phyloP scores from a whole-genome alignment of 1,140 invertebrate genomes.

The Hycleus phaleratus region DNA sequence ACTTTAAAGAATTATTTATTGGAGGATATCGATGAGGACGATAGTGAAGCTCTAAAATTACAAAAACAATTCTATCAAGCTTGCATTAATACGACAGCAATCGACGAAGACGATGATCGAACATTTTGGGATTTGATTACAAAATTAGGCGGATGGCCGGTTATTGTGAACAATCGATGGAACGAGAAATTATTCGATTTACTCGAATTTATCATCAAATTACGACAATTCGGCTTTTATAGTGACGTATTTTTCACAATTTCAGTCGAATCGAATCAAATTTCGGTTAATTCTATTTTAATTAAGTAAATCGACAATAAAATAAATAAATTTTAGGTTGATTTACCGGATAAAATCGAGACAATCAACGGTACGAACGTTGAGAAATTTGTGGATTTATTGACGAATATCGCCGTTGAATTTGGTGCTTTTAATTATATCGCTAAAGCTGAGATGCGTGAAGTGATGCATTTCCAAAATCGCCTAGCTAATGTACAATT shows the following conservation, averaged over 20 bases:
- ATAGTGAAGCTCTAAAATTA: background rate
- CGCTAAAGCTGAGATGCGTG: slow-evolving; percentile 2
- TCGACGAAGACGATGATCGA: slow-evolving; percentile 1
- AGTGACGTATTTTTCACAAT: slow-evolving; percentile 6
- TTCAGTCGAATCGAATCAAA: background rate
- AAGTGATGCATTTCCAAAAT: slow-evolving; percentile 4
- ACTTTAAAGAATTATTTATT: slow-evolving; percentile 1
- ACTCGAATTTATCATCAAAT: slow-evolving; percentile 1
- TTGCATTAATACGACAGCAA: slow-evolving; percentile 2
- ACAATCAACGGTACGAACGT: background rate
- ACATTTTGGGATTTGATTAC: background rate
- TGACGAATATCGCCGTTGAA: slow-evolving; percentile 2
- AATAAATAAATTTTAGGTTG: slow-evolving; percentile 6
- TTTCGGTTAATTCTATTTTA: slow-evolving; percentile 1
- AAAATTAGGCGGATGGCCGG: slow-evolving; percentile 11
- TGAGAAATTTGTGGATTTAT: background rate
- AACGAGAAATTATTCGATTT: slow-evolving; percentile 11
- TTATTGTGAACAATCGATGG: slow-evolving; percentile 7
- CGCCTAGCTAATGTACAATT: slow-evolving; percentile 2
- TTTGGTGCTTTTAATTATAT: slow-evolving; percentile 7
- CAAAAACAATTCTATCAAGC: slow-evolving; percentile 13
- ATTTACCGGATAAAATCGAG: slow-evolving; percentile 3
- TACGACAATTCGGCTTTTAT: slow-evolving; percentile 5
- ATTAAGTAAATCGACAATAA: background rate
- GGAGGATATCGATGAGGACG: background rate